phyloP scores from a whole-genome alignment of 2,888 invertebrate genomes.

The Drepana falcataria region DNA sequence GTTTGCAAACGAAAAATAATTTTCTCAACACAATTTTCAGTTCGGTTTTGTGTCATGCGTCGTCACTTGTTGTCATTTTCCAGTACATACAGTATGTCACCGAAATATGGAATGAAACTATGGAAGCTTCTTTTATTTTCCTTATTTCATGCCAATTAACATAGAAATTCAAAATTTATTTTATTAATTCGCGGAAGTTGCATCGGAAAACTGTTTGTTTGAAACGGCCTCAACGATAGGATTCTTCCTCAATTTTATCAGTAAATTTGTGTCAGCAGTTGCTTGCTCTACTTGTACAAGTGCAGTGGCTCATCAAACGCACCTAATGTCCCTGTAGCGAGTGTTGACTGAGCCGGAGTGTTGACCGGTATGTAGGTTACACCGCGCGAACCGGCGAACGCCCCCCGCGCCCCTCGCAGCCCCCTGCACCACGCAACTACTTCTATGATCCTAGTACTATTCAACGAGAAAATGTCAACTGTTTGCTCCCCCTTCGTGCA shows the following conservation, averaged over 20 bases:
- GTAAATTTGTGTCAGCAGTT: not conserved
- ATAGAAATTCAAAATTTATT: not conserved
- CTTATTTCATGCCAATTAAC: not conserved
- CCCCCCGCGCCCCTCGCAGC: constrained; percentile 27
- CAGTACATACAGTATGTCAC: not conserved
- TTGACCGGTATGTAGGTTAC: constrained; percentile 79
- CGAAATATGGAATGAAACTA: not conserved
- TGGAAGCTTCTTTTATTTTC: not conserved
- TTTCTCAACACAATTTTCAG: not conserved
- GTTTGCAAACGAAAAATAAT: too few species aligned
- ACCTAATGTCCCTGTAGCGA: constrained; percentile 77
- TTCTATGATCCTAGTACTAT: constrained; percentile 71
- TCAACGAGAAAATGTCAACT: constrained; percentile 64
- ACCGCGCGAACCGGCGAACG: constrained; percentile 62
- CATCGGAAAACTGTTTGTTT: not conserved
- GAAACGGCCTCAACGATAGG: not conserved
- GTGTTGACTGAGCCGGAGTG: constrained; percentile 79
- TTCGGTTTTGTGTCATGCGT: too few species aligned
- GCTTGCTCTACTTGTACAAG: constrained; percentile 35
- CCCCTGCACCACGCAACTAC: constrained; percentile 53
- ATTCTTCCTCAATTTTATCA: not conserved
- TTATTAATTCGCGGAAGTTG: too few species aligned
- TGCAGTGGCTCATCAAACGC: constrained; percentile 52
- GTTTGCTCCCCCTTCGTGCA: constrained; percentile 14
- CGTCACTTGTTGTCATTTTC: too few species aligned